Evolutionary conservation across 1,140 invertebrate species (phyloP), one percentile per base, ranked within the genome.

Genomic region (Melitaea cinxia): DNA sequence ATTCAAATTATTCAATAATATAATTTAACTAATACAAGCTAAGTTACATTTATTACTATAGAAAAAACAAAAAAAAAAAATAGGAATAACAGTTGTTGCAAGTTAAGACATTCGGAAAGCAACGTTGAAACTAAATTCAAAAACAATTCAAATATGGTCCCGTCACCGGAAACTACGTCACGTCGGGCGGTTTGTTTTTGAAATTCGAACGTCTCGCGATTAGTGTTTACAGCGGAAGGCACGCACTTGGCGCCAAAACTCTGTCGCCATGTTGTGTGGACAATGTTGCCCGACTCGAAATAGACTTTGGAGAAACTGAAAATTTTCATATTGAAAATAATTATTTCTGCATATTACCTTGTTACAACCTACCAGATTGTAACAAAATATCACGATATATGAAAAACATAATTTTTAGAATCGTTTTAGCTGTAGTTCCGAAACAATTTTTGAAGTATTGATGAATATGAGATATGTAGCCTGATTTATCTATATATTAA

Each of bases 221-320:
- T 73, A 65, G 59, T 85, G 85, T 88, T 88, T 86, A 85, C 81
- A 78, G 64, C 68, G 69, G 68, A 62, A 67, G 70, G 80, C 83
- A 88, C 83, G 85, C 80, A 73, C 85, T 75, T 76, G 80, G 80
- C 82, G 82, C 83, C 82, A 76, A 80, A 80, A 76, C 80, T 53
- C 68, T 80, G 81, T 80, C 79, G 77, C 73, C 75, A 59, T 76
- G 65, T 75, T 73, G 73, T 56, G 57, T 54, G 24, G 82, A 87
- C 84, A 87, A 81, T 88, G 85, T 88, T 88, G 85, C 85, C 73
- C 72, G 57, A 72, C 76, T 82, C 63, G 68, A 88, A 85, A 84
- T 87, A 87, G 79, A 83, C 72, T 77, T 77, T 72, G 26, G 52
- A 52, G 57, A 24, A 28, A 57, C n/a, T 45, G 23, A 12, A 26